Evolutionary conservation across 2,113 vertebrate genomes (phyloP).

Genomic region (Cervus canadensis): DNA sequence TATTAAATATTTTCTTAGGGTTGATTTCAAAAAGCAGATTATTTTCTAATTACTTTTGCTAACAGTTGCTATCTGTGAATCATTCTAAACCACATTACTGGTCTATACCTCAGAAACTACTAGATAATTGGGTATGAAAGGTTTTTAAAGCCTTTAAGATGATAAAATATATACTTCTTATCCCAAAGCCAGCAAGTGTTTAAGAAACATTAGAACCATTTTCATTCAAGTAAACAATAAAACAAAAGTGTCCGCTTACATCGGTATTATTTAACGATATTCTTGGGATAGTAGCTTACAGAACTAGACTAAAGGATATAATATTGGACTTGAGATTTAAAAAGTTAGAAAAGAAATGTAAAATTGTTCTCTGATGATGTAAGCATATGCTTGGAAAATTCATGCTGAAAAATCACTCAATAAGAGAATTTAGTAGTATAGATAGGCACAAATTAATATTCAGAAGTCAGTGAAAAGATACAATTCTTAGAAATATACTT

Average conservation of each 20-base stretch:
- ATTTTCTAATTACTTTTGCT: not conserved
- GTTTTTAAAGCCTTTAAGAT: not conserved
- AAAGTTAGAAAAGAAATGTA: not conserved
- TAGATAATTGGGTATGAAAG: not conserved
- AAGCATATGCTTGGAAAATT: not conserved
- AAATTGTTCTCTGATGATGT: not conserved
- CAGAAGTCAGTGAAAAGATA: not conserved
- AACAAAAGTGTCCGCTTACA: not conserved
- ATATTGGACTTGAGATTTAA: not conserved
- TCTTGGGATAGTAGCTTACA: not conserved
- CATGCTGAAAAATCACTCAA: not conserved
- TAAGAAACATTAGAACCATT: not conserved
- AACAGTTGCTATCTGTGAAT: not conserved
- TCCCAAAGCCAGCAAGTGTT: not conserved
- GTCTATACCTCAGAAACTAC: not conserved
- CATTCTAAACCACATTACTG: not conserved
- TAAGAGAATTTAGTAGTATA: not conserved
- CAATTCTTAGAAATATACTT: not conserved
- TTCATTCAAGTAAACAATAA: not conserved
- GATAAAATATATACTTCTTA: not conserved
- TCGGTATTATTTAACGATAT: not conserved
- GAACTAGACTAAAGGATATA: not conserved
- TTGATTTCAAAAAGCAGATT: not conserved
- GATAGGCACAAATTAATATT: not conserved
- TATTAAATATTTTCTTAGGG: slow-evolving; percentile 12